A percentile compares a stretch with the other conserved stretches of the same genome.
phyloP scores from a whole-genome alignment of 2,797 vertebrate genomes.

The Syngnathus acus region DNA sequence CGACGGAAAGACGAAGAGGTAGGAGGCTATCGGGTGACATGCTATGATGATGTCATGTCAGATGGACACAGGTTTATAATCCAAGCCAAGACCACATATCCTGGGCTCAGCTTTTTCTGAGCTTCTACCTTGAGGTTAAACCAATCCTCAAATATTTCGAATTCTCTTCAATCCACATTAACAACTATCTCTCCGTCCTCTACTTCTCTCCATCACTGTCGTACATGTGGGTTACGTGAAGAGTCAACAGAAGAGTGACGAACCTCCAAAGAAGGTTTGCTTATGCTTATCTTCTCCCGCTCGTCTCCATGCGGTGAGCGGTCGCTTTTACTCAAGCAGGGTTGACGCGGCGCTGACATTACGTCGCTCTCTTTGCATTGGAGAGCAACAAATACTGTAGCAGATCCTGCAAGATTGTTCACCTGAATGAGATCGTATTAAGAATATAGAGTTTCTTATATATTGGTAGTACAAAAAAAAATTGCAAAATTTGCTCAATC shows the following conservation, averaged over 20 bases:
- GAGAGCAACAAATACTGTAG: conserved; percentile 50
- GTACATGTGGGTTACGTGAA: background rate
- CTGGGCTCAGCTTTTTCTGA: background rate
- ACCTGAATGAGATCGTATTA: conserved; percentile 60
- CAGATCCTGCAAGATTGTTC: conserved; percentile 60
- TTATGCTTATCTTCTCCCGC: too few relatives aligned
- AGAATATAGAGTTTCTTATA: conserved; percentile 59
- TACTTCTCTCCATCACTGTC: background rate
- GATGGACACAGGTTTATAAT: background rate
- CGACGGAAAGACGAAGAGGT: background rate
- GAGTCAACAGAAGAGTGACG: conserved; percentile 48
- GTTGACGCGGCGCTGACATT: conserved; percentile 48
- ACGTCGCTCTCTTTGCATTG: background rate
- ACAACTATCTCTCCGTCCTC: background rate
- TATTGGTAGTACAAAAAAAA: conserved; percentile 50
- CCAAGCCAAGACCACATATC: background rate
- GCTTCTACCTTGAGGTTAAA: background rate
- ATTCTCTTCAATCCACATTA: too few relatives aligned
- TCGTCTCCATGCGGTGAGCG: conserved; percentile 58
- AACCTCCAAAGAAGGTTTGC: conserved; percentile 37
- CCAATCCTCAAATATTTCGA: background rate
- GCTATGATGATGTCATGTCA: background rate
- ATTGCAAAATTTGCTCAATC: conserved; percentile 51
- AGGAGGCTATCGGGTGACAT: background rate
- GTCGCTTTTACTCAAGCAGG: conserved; percentile 68